phyloP scores from a whole-genome alignment of 2,113 vertebrate species.

The Tringa solitaria region DNA sequence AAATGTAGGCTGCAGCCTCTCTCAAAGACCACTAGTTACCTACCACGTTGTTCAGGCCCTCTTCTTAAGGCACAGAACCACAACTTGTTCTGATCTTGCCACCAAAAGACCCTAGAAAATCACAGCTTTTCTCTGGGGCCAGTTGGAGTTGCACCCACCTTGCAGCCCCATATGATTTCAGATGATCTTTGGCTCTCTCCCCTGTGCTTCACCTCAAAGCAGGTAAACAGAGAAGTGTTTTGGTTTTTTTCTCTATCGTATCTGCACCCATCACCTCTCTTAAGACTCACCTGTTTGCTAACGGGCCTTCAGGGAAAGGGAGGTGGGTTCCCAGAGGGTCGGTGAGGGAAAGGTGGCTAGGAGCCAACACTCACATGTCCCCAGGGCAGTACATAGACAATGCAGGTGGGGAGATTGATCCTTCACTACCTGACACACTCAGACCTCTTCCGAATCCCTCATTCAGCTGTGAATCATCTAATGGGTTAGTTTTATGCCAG shows the following conservation, averaged over 20 bases:
- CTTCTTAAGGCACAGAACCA: background rate
- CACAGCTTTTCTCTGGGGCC: background rate
- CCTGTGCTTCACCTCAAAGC: background rate
- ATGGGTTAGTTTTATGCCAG: background rate
- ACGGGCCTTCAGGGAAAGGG: background rate
- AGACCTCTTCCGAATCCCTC: background rate
- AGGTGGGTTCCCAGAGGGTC: background rate
- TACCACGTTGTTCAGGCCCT: background rate
- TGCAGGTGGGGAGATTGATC: background rate
- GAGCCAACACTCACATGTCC: background rate
- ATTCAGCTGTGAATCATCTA: background rate
- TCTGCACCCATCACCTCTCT: background rate
- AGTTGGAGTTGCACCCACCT: background rate
- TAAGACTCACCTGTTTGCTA: background rate
- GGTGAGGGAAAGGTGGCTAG: background rate
- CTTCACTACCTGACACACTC: background rate
- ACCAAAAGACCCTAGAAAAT: background rate
- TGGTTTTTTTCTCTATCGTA: background rate
- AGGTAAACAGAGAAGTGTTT: background rate
- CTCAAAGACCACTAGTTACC: background rate
- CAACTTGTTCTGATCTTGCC: background rate
- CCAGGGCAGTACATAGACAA: background rate
- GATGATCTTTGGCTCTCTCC: background rate
- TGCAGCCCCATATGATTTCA: background rate
- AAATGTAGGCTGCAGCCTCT: background rate